Base-by-base conservation (phyloP, 2,888 invertebrate species). In the Ferdinandea cuprea region DNA sequence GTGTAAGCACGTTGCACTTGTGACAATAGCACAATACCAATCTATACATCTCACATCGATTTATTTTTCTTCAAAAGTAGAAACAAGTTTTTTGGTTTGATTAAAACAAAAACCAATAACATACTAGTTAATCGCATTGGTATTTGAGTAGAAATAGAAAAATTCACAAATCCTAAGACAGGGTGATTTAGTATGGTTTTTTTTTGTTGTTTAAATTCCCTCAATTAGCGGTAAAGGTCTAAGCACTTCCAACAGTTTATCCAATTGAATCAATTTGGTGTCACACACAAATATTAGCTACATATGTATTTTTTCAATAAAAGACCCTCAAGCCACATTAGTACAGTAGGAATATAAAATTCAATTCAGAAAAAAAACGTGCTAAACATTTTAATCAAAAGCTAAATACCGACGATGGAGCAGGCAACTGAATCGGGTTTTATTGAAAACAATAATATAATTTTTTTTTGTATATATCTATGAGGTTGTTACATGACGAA, bases 201-300 rank as follows among this genome's bases (percentile, higher is more conserved):
- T 46, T 9, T 21, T 9, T 3, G 4, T 4, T 44, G 19, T n/a
- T 21, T 0, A n/a, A 21, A 46, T n/a, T 48, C 40, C 13, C 40
- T 15, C 25, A 48, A 13, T 25, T 48, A 48, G 21, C 6, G 11
- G 21, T 3, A 11, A n/a, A 48, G n/a, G 25, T 25, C 21, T 46
- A 19, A 46, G 21, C 46, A 25, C 7, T 21, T 21, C 19, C 9
- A 4, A 21, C 46, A 46, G 48, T 25, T 48, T 25, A 48, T 48
- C 48, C 48, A 48, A 48, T 48, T 48, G 25, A 48, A 25, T 13
- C 25, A 48, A 46, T 48, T 21, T 48, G 21, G 25, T 48, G 25
- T 48, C 48, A 48, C 25, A 25, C n/a, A 44, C 19, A 44, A 44
- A 44, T 3, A 35, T 40, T 3, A 32, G 32, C 32, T 9, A 32